These are phyloP conservation scores for Hydra vulgaris DNA, from an alignment of 30 jellyfish, hydroid and myxozoan genomes.

Conservation along the genomic window DNA sequence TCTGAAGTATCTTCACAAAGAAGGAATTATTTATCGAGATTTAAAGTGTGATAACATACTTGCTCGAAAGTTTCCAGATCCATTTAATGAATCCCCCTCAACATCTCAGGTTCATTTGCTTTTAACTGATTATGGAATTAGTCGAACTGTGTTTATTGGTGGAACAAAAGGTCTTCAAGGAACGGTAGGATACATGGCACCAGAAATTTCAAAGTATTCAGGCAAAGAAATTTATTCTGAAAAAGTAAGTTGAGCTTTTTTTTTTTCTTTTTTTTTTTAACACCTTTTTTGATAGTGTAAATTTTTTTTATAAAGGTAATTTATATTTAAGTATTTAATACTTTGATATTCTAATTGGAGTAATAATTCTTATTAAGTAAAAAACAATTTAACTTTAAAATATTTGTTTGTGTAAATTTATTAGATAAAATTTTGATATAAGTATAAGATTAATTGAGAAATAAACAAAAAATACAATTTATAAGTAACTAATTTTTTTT, in stretches of 20 bases:
- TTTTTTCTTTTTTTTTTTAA: background rate
- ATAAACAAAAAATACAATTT: too few species aligned
- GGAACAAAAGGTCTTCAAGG: conserved; percentile 80
- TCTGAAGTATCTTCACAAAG: conserved; percentile 64
- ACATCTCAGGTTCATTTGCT: conserved; percentile 27
- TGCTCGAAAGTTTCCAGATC: conserved; percentile 85
- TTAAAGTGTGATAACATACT: conserved; percentile 78
- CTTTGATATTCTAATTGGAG: too few species aligned
- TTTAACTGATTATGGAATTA: conserved; percentile 88
- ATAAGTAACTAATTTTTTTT: too few species aligned
- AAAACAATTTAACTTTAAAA: too few species aligned
- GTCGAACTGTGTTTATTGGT: conserved; percentile 73
- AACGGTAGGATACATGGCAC: conserved; percentile 91
- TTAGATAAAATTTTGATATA: too few species aligned
- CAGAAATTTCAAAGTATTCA: conserved; percentile 60
- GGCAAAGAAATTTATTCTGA: conserved; percentile 82
- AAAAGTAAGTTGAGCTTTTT: conserved; percentile 37
- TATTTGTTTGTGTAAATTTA: too few species aligned
- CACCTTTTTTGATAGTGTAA: background rate
- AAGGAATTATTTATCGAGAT: conserved; percentile 75
- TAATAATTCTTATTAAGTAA: too few species aligned
- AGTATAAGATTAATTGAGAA: too few species aligned
- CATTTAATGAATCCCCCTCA: conserved; percentile 11
- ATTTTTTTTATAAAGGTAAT: background rate
- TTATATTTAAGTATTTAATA: too few species aligned